These are phyloP conservation scores for Mycalesis mineus DNA, from an alignment of 2,888 invertebrate species.

Conservation along the genomic window DNA sequence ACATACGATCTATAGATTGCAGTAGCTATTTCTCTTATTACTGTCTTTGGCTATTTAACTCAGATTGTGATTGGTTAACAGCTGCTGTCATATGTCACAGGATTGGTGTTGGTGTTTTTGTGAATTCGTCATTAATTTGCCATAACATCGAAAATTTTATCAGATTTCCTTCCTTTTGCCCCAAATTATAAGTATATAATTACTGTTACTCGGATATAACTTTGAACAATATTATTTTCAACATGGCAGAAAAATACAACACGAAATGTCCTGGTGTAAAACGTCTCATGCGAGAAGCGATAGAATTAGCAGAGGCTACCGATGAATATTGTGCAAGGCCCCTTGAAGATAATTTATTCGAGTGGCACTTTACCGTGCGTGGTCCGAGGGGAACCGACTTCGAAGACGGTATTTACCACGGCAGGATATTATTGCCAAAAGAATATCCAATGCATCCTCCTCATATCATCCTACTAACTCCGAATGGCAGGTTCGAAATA, in stretches of 20 bases:
- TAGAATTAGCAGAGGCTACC: constrained; percentile 90
- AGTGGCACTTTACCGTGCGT: constrained; percentile 97
- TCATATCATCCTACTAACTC: constrained; percentile 93
- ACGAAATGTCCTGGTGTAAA: constrained; percentile 88
- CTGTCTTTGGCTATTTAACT: not conserved
- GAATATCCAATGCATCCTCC: constrained; percentile 99
- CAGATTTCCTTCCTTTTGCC: not conserved
- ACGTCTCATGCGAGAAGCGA: constrained; percentile 93
- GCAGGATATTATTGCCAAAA: constrained; percentile 91
- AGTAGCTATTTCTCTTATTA: not conserved
- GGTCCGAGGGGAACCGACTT: constrained; percentile 94
- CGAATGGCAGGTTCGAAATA: constrained; percentile 95
- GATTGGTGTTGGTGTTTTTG: not conserved
- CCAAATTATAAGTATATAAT: not conserved
- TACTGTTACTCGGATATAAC: not conserved
- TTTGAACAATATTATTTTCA: constrained; percentile 45
- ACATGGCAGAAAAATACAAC: constrained; percentile 71
- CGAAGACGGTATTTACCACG: constrained; percentile 94
- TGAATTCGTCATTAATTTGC: not conserved
- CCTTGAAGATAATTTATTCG: constrained; percentile 95
- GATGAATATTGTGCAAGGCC: constrained; percentile 94
- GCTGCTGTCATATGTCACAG: no score
- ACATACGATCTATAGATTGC: no score
- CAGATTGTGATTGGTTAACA: no score
- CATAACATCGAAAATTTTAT: not conserved